Evolutionary conservation across 2,113 vertebrate genomes (phyloP), one percentile per base, ranked within the genome.

Genomic region (Menidia beryllina): DNA sequence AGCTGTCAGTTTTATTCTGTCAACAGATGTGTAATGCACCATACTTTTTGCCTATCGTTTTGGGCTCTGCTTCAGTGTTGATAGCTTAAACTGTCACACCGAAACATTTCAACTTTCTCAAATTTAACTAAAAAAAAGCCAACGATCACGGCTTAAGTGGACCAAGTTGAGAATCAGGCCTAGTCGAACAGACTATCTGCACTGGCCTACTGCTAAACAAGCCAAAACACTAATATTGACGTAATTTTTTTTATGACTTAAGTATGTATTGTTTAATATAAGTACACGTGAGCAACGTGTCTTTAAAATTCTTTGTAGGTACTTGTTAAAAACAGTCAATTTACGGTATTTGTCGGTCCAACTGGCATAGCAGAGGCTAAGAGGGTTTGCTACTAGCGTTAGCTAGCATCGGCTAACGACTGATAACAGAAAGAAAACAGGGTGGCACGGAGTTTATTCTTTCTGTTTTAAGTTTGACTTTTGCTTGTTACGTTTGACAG

Each of bases 141-240:
- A 30, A 5, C 41, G 23, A 62, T 36, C 38, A 38, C 0, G 57
- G 57, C 60, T 82, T 47, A 25, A 79, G 77, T 45, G 55, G 60
- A 17, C 53, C 45, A 81, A 85, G 78, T 77, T 84, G 51, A 36
- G 75, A 72, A 51, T 65, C 0, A 58, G 89, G 87, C 89, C 90
- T 86, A 57, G 65, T 73, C 64, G 47, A n/a, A 15, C 0, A 73
- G 63, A 50, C 20, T 36, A 19, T 53, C 60, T 64, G 67, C 30
- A 64, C 56, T 41, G 82, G 79, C 88, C 81, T 56, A 47, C n/a
- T 53, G 39, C 70, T 54, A 19, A 51, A 69, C 23, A 41, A 69
- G 60, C 13, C 17, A 20, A n/a, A 23, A 23, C 69, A 51, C 11
- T 30, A 38, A 30, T 41, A 13, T 7, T 25, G 54, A 15, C 59